phyloP scores from a whole-genome alignment of 2,888 invertebrate species.

The Notodonta dromedarius region DNA sequence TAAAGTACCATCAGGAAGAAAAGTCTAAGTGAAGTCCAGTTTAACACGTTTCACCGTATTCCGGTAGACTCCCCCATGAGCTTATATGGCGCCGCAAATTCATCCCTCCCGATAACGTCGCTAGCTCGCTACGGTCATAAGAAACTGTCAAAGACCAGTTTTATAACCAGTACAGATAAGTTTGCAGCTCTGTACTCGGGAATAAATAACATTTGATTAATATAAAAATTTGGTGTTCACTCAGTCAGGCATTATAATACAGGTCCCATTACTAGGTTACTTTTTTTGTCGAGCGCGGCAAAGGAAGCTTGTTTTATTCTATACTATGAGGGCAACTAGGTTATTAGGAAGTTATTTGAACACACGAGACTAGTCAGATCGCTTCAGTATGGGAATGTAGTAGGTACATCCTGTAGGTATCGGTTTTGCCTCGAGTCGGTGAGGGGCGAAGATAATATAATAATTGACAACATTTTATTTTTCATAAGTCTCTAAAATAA shows the following conservation, averaged over 20 bases:
- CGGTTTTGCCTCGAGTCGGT: slow-evolving; percentile 11
- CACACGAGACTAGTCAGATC: slow-evolving; percentile 66
- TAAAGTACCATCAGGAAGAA: slow-evolving; percentile 30
- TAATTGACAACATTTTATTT: too few relatives aligned
- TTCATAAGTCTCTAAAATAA: too few relatives aligned
- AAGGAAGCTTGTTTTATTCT: slow-evolving; percentile 34
- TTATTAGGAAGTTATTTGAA: slow-evolving; percentile 56
- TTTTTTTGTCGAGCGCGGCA: slow-evolving; percentile 47
- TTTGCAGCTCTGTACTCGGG: slow-evolving; percentile 20
- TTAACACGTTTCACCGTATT: slow-evolving; percentile 12
- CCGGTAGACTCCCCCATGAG: neutral
- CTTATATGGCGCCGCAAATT: neutral
- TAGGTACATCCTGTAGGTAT: slow-evolving; percentile 17
- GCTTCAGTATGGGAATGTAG: slow-evolving; percentile 40
- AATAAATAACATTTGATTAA: slow-evolving; percentile 38
- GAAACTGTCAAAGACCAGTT: neutral
- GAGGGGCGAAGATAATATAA: too few relatives aligned
- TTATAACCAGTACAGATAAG: neutral
- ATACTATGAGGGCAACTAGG: slow-evolving; percentile 14
- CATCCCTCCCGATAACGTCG: neutral
- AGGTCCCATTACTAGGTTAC: slow-evolving; percentile 63
- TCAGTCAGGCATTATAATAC: slow-evolving; percentile 70
- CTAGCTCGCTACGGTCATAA: neutral
- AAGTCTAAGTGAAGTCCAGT: slow-evolving; percentile 10
- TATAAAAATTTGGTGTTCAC: slow-evolving; percentile 74